Base-by-base conservation (phyloP, 2,888 invertebrate species). In the Entomobrya proxima region DNA sequence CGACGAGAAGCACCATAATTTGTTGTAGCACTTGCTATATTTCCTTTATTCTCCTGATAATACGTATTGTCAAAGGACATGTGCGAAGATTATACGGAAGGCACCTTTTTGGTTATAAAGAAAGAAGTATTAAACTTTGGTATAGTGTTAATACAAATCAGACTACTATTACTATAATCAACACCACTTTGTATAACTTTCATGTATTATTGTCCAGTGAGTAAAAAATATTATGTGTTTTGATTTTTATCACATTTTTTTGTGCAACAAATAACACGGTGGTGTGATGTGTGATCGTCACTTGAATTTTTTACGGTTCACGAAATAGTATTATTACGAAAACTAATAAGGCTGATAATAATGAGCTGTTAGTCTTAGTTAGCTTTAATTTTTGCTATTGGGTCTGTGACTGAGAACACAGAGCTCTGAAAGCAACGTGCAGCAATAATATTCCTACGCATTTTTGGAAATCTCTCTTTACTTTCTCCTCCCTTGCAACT, bases 1-100 rank as follows among this genome's bases (percentile, higher is more conserved):
- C 27, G 47, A 72, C 47, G 72, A 44, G 47, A 30, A 44, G 67
- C 67, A 40, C 21, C 67, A 67, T 40, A 4, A 37, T 37, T 67
- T 67, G 15, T 67, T 67, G 40, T 67, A 67, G 40, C 35, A 37
- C 67, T 37, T 67, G 37, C 37, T 67, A 67, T 67, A 67, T 37
- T 67, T 67, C 24, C 37, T 37, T n/a, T n/a, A n/a, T n/a, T 21
- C 35, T 37, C 40, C 37, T 18, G 35, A 7, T 11, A 67, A 67
- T 35, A n/a, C n/a, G n/a, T n/a, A 67, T 35, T 67, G 35, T 13
- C 37, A 67, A 67, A 67, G 35, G 37, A 37, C 67, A 67, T 37
- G 67, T 67, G 67, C 9, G 40, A 37, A 37, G 67, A 35, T n/a
- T n/a, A n/a, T n/a, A n/a, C 30, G 9, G 21, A 40, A 67, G 37